Evolutionary conservation across 2,888 invertebrate genomes (phyloP).

Genomic region (Onthophagus sagittarius): DNA sequence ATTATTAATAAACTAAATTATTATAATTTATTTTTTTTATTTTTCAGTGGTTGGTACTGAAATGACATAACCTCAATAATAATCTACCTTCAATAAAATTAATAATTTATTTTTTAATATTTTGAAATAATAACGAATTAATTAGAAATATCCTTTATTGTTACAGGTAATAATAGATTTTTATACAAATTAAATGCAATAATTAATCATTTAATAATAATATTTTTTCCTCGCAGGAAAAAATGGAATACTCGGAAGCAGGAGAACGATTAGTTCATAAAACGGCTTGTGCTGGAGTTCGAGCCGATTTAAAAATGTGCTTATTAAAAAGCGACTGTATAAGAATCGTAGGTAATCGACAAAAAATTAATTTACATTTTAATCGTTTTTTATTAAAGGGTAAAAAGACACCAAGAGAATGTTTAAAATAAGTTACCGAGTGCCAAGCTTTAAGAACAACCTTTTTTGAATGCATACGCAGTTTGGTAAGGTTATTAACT

Average conservation of each 20-base stretch:
- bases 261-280: slow-evolving; percentile 65
- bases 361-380: slow-evolving; percentile 35
- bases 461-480: slow-evolving; percentile 90
- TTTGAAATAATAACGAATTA: no score
- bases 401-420: slow-evolving; percentile 77
- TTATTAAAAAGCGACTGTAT: slow-evolving; percentile 82
- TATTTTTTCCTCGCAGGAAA: no score
- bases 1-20: no score
- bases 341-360: slow-evolving; percentile 55
- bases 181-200: no score
- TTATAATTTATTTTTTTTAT: no score
- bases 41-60: no score
- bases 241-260: slow-evolving; percentile 62
- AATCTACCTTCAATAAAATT: no score
- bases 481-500: slow-evolving; percentile 63
- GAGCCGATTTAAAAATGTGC: slow-evolving; percentile 86
- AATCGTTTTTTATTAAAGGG: slow-evolving; percentile 53
- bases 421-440: slow-evolving; percentile 72
- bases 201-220: no score
- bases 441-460: slow-evolving; percentile 69
- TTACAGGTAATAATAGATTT: no score
- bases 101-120: no score
- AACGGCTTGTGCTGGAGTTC: slow-evolving; percentile 70
- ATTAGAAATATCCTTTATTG: no score
- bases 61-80: no score